Evolutionary conservation across 2,113 vertebrate genomes (phyloP).

Genomic region (Poeciliopsis retropinna): DNA sequence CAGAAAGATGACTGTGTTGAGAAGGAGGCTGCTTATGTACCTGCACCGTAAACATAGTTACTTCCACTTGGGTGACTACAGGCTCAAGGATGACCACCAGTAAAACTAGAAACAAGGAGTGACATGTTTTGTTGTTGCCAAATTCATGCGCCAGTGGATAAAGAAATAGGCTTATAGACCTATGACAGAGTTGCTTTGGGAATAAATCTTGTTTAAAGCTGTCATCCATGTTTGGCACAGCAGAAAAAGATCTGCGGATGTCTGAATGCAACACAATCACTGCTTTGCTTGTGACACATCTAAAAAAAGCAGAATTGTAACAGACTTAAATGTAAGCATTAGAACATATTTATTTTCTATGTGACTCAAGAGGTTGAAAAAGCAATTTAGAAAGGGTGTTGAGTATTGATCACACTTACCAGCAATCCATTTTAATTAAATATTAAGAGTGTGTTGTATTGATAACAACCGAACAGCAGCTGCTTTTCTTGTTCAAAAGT

Average conservation of each 20-base stretch:
- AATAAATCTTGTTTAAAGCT: conserved; percentile 42
- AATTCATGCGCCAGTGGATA: conserved; percentile 60
- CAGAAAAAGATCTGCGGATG: conserved; percentile 14
- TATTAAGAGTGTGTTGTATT: conserved; percentile 78
- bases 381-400: conserved; percentile 78
- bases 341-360: conserved; percentile 78
- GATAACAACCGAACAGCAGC: conserved; percentile 65
- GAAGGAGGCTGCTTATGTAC: conserved; percentile 87
- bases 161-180: conserved; percentile 65
- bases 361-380: conserved; percentile 80
- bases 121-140: conserved; percentile 67
- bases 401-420: conserved; percentile 82
- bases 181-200: conserved; percentile 43
- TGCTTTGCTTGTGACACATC: conserved; percentile 5
- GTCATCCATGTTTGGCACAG: conserved; percentile 28
- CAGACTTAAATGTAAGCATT: conserved; percentile 53
- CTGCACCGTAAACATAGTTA: conserved; percentile 90
- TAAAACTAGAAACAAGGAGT: conserved; percentile 70
- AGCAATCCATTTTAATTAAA: conserved; percentile 84
- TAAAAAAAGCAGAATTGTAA: conserved; percentile 26
- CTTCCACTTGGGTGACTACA: conserved; percentile 86
- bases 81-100: conserved; percentile 57
- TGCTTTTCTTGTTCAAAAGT: conserved; percentile 57
- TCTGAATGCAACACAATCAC: conserved; percentile 16
- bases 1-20: conserved; percentile 89